phyloP scores from a whole-genome alignment of 2,113 vertebrate genomes.

The Neoarius graeffei region DNA sequence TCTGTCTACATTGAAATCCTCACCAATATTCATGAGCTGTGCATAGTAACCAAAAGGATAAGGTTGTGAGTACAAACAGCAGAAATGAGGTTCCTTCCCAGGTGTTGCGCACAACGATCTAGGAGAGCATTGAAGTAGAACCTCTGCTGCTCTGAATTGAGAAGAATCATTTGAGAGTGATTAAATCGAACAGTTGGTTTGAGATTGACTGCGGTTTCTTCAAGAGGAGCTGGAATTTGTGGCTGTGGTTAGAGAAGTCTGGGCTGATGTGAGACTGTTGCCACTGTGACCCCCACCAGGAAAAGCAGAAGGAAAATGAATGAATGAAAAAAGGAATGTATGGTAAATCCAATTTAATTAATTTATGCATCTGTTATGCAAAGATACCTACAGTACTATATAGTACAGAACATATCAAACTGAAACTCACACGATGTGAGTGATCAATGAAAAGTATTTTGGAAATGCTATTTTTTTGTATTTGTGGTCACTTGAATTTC shows the following conservation, averaged over 20 bases:
- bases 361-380: not conserved
- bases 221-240: not conserved
- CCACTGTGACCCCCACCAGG: not conserved
- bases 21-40: not conserved
- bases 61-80: not conserved
- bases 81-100: not conserved
- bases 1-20: not conserved
- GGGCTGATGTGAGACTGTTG: not conserved
- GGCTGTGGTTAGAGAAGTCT: not conserved
- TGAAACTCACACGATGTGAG: not conserved
- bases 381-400: not conserved
- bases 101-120: not conserved
- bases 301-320: not conserved
- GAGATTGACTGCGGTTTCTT: not conserved
- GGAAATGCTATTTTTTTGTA: not conserved
- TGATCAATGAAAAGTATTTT: no score
- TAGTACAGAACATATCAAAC: not conserved
- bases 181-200: not conserved
- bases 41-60: not conserved
- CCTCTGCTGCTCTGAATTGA: not conserved
- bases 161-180: not conserved
- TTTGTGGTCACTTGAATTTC: not conserved
- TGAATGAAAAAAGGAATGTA: not conserved
- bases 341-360: not conserved
- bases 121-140: not conserved